Conservation (phyloP, 2,888 invertebrate genomes). For the Athripsodes cinereus region DNA sequence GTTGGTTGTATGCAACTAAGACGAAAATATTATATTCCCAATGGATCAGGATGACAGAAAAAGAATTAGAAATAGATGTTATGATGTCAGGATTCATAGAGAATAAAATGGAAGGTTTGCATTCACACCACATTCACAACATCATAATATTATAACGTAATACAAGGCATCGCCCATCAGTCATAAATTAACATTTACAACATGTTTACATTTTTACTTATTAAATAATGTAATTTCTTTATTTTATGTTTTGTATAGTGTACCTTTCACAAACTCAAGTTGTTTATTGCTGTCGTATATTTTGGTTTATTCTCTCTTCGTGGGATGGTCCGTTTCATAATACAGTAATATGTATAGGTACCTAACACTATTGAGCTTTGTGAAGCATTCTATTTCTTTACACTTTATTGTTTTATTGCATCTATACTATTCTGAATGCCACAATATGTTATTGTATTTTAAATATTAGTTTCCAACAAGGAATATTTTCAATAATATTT, state of each 20-base stretch:
- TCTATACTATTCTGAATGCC: neutral
- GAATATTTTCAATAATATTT: no score
- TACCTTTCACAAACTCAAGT: conserved; percentile 23
- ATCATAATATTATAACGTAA: no score
- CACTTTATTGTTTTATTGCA: neutral
- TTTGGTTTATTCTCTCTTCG: conserved; percentile 17
- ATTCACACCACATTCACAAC: no score
- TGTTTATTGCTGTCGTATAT: conserved; percentile 25
- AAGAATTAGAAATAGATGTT: neutral
- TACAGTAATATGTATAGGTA: neutral
- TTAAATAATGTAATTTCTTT: conserved; percentile 27
- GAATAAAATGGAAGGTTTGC: no score
- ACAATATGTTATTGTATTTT: neutral
- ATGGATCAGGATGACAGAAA: no score
- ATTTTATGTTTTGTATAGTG: conserved; percentile 26
- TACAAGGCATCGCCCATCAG: neutral
- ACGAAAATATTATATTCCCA: no score
- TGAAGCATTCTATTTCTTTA: neutral
- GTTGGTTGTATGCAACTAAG: no score
- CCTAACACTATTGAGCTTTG: no score
- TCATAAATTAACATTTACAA: conserved; percentile 27
- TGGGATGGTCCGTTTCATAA: conserved; percentile 14
- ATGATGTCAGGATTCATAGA: no score
- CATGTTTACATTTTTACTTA: conserved; percentile 28
- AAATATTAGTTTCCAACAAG: neutral